These are phyloP conservation scores for Redunca redunca DNA, from an alignment of 2,113 vertebrate species.

Conservation along the genomic window DNA sequence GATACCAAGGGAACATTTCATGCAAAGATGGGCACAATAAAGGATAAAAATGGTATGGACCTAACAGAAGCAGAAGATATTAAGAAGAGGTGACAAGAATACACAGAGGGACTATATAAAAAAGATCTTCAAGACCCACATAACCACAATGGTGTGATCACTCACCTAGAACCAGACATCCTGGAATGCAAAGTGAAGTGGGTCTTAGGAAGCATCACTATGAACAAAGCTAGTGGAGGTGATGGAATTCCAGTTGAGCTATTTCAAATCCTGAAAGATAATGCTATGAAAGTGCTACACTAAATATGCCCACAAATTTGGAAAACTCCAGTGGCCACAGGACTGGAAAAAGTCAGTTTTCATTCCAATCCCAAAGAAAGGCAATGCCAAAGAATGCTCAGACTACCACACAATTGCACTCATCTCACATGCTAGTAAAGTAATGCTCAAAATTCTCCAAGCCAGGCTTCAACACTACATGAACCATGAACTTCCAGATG, in stretches of 20 bases:
- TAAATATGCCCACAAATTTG: not conserved
- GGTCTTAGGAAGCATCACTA: not conserved
- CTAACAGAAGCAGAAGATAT: not conserved
- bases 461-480: too few relatives aligned
- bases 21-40: not conserved
- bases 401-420: rapidly evolving
- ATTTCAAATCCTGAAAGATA: not conserved
- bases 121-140: not conserved
- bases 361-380: not conserved
- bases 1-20: not conserved
- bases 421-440: too few relatives aligned
- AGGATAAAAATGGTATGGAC: not conserved
- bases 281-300: not conserved
- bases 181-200: not conserved
- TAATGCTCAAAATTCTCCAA: too few relatives aligned
- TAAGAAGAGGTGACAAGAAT: not conserved
- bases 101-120: not conserved
- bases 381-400: not conserved
- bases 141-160: not conserved
- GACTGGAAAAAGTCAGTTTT: not conserved
- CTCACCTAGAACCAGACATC: not conserved
- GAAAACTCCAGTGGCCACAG: not conserved
- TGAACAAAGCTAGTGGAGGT: not conserved
- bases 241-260: not conserved
- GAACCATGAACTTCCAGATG: too few relatives aligned